Base-by-base conservation (phyloP, 2,113 vertebrate species). In the Catharus bicknelli region DNA sequence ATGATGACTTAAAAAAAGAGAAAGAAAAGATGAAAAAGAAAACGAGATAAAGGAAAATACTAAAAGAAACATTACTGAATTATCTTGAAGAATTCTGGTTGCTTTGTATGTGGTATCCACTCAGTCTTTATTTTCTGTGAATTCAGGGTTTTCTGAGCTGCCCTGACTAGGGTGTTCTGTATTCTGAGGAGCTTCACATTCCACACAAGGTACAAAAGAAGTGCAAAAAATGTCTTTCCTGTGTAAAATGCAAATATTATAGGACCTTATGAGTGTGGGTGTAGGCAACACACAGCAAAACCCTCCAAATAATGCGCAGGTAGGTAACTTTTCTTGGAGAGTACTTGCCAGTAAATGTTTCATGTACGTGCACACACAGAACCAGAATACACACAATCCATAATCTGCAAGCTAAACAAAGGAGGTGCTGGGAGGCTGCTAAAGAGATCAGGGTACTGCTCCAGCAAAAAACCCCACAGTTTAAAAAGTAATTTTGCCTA, bases 331-430 rank as follows among this genome's bases (percentile, higher is more conserved):
- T 53, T 48, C 27, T 42, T 26, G 22, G 26, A 23, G 26, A 16
- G 14, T 54, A 50, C 20, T 79, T 48, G 15, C 40, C 36, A 36
- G 16, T 79, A 68, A 68, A 38, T 45, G 23, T 23, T 88, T 62
- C 7, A 6, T 19, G 19, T 78, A 26, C 0, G 0, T 59, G 38
- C 47, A 30, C 7, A 6, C 40, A 54, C 2, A 1, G 29, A 69
- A 54, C 18, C 34, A 45, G 53, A 51, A 30, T 23, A 38, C 20
- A 67, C 26, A 25, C 53, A 48, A 12, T 62, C 27, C 16, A 15
- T 70, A 16, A 26, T 16, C 29, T 18, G 54, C 1, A 2, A 70
- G 18, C 30, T 63, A 36, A 81, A 69, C 29, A 48, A 26, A 59
- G 14, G 42, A 51, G 50, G 22, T 89, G 48, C 57, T 83, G 66